Percentiles rank a stretch among this genome's conserved stretches.
These are phyloP conservation scores for Austrofundulus limnaeus DNA, from an alignment of 2,113 vertebrate genomes.

Conservation along the genomic window DNA sequence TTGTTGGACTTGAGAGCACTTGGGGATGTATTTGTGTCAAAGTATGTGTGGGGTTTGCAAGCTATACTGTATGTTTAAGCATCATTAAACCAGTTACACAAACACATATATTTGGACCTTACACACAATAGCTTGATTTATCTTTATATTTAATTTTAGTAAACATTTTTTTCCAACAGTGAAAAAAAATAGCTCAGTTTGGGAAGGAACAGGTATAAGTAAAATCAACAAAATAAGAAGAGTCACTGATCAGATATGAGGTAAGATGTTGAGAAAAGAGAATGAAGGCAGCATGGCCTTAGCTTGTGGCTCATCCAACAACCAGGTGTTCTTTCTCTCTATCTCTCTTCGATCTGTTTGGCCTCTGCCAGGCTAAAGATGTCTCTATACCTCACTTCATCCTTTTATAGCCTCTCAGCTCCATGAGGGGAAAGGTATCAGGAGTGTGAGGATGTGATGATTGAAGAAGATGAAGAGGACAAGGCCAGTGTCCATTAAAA, in stretches of 20 bases:
- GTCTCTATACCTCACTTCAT: constrained; percentile 61
- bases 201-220: neutral
- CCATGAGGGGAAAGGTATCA: constrained; percentile 21
- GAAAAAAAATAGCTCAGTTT: neutral
- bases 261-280: constrained; percentile 8
- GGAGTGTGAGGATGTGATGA: constrained; percentile 10
- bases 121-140: too few species aligned
- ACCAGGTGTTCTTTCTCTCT: constrained; percentile 46
- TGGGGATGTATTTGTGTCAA: constrained; percentile 26
- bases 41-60: constrained; percentile 4
- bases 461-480: constrained; percentile 1
- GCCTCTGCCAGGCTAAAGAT: constrained; percentile 60
- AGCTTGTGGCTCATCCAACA: constrained; percentile 13
- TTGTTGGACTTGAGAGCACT: constrained; percentile 44
- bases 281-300: constrained; percentile 21
- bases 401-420: constrained; percentile 51
- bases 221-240: constrained; percentile 1
- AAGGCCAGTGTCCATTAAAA: neutral
- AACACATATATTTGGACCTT: neutral
- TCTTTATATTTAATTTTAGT: too few species aligned
- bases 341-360: constrained; percentile 65
- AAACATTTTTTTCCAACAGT: too few species aligned
- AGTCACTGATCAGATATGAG: neutral
- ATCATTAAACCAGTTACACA: constrained; percentile 21
- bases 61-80: constrained; percentile 16